Percentiles rank a stretch among this genome's conserved stretches.
phyloP scores from a whole-genome alignment of 2,113 vertebrate species.

The Regulus satrapa region DNA sequence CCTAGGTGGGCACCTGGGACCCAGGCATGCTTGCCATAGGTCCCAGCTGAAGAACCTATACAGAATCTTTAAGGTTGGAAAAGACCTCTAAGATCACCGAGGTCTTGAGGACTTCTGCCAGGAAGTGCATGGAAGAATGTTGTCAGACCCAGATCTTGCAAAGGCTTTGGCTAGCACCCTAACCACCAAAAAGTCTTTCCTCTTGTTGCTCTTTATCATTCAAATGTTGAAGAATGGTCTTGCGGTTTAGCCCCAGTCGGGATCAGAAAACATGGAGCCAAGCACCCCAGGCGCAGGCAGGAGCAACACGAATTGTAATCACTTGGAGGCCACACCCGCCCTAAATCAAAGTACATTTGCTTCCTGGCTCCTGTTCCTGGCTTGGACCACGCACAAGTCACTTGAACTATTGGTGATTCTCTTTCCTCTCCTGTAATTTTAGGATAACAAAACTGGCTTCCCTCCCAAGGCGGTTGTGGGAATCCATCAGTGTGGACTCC shows the following conservation, averaged over 20 bases:
- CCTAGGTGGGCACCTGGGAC: background rate
- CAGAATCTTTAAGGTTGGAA: background rate
- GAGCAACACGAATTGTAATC: background rate
- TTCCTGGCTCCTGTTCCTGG: constrained; percentile 49
- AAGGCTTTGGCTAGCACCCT: constrained; percentile 34
- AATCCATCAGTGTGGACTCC: background rate
- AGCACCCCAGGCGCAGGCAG: constrained; percentile 15
- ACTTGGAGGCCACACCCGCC: constrained; percentile 1
- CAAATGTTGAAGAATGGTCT: constrained; percentile 36
- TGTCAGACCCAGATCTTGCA: background rate
- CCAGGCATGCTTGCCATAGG: background rate
- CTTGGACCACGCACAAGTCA: background rate
- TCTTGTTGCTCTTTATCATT: constrained; percentile 42
- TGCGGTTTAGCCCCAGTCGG: background rate
- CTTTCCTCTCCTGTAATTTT: constrained; percentile 2
- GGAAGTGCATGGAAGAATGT: background rate
- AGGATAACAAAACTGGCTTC: background rate
- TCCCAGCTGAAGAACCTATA: background rate
- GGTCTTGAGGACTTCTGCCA: background rate
- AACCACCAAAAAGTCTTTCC: constrained; percentile 27
- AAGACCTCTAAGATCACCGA: background rate
- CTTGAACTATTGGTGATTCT: background rate
- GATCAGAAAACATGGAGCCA: constrained; percentile 34
- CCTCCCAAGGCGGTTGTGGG: background rate
- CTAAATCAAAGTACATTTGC: constrained; percentile 34